Evolutionary conservation across 2,797 vertebrate species (phyloP).

Genomic region (Hoplostethus atlanticus): DNA sequence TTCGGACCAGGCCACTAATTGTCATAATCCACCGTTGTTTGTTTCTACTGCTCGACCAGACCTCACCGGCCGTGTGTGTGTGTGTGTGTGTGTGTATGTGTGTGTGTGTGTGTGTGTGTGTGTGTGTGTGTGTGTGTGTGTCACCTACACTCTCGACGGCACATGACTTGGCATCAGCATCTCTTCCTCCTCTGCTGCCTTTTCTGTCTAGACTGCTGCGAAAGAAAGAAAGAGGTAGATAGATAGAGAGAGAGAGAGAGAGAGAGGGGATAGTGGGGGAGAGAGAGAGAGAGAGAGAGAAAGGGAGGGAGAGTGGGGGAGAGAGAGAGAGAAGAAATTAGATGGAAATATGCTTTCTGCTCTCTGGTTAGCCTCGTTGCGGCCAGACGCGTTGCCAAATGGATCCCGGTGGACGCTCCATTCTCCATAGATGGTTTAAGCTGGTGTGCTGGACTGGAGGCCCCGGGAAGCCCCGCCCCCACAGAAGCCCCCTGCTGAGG

Average conservation of each 20-base stretch:
- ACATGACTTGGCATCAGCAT: constrained; percentile 58
- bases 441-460: constrained; percentile 55
- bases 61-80: constrained; percentile 25
- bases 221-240: not conserved
- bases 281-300: constrained; percentile 56
- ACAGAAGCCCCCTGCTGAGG: constrained; percentile 6
- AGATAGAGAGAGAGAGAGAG: not conserved
- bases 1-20: constrained; percentile 68
- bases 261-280: constrained; percentile 45
- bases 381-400: constrained; percentile 52
- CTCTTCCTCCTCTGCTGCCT: constrained; percentile 47
- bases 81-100: constrained; percentile 10
- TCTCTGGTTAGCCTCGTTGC: constrained; percentile 32
- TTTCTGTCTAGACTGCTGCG: constrained; percentile 68
- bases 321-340: constrained; percentile 25
- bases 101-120: constrained; percentile 20
- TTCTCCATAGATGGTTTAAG: constrained; percentile 66
- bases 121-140: constrained; percentile 17
- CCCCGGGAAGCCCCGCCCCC: not conserved
- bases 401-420: constrained; percentile 65
- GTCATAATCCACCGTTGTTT: constrained; percentile 73
- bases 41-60: constrained; percentile 66
- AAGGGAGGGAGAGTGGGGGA: constrained; percentile 43
- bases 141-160: constrained; percentile 50
- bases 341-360: constrained; percentile 46